Percentiles rank a stretch among this genome's conserved stretches.
Evolutionary conservation across 1,140 invertebrate species (phyloP).

Genomic region (Mylabris phalerata): DNA sequence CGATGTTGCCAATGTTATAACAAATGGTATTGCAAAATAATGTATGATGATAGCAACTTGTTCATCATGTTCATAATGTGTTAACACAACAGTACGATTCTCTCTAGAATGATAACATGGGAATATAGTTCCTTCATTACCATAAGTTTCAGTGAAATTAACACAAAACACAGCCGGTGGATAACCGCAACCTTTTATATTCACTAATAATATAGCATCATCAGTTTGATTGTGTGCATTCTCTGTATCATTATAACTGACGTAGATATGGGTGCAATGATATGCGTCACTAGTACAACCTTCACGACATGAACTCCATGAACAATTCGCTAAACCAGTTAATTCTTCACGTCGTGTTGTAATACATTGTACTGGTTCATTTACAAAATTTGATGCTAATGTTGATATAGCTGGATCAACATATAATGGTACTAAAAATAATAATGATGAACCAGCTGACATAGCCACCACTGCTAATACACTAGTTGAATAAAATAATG

Average conservation of each 20-base stretch:
- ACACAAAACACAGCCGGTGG: constrained; percentile 77
- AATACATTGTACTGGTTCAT: constrained; percentile 68
- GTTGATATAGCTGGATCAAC: constrained; percentile 86
- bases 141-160: constrained; percentile 71
- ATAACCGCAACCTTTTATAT: constrained; percentile 85
- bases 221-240: constrained; percentile 41
- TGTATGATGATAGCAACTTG: constrained; percentile 72
- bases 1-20: constrained; percentile 72
- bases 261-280: constrained; percentile 78
- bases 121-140: constrained; percentile 67
- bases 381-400: constrained; percentile 73
- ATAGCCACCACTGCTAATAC: constrained; percentile 70
- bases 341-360: constrained; percentile 69
- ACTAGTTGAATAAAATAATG: constrained; percentile 72
- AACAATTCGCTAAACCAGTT: constrained; percentile 70
- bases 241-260: constrained; percentile 57
- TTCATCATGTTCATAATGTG: constrained; percentile 69
- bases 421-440: constrained; percentile 83
- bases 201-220: constrained; percentile 65
- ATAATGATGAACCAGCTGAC: constrained; percentile 70
- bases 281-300: constrained; percentile 84
- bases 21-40: constrained; percentile 73
- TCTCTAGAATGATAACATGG: constrained; percentile 78
- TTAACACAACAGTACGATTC: constrained; percentile 72
- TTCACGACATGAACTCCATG: constrained; percentile 79